Evolutionary conservation across 2,888 invertebrate species (phyloP).

Genomic region (Drosophila neotestacea): DNA sequence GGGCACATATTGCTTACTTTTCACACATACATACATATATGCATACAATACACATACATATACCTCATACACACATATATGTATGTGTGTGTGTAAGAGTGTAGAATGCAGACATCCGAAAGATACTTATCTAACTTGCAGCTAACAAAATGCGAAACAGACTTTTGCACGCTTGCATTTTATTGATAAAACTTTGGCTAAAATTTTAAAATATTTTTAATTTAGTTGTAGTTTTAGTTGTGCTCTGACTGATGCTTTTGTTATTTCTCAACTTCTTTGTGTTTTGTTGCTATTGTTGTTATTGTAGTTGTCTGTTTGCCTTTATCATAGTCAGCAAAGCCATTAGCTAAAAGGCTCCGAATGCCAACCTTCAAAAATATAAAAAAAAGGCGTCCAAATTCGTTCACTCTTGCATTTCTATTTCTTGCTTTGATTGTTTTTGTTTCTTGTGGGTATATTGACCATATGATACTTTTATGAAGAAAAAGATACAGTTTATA

Average conservation of each 20-base stretch:
- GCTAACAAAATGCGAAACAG: constrained; percentile 59
- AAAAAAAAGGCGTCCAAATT: constrained; percentile 20
- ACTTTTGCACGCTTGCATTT: constrained; percentile 59
- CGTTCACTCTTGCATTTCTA: constrained; percentile 43
- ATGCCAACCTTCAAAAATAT: constrained; percentile 65
- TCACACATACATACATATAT: background rate
- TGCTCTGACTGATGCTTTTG: constrained; percentile 24
- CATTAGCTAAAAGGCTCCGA: constrained; percentile 72
- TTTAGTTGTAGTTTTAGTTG: constrained; percentile 69
- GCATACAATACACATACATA: background rate
- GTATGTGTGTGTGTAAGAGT: constrained; percentile 22
- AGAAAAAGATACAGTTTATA: no score
- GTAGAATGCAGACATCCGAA: constrained; percentile 66
- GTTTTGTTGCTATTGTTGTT: background rate
- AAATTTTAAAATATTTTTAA: constrained; percentile 81
- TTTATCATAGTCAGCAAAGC: constrained; percentile 61
- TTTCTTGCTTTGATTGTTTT: constrained; percentile 40
- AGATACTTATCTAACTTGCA: constrained; percentile 72
- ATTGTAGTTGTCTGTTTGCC: constrained; percentile 12
- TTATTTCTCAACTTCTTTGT: constrained; percentile 18
- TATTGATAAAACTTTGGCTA: constrained; percentile 78
- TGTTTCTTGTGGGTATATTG: no score
- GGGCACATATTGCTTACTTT: constrained; percentile 28
- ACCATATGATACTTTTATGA: background rate
- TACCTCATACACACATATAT: constrained; percentile 1